Conservation (phyloP, 2,888 invertebrate genomes). For the Acleris literana region DNA sequence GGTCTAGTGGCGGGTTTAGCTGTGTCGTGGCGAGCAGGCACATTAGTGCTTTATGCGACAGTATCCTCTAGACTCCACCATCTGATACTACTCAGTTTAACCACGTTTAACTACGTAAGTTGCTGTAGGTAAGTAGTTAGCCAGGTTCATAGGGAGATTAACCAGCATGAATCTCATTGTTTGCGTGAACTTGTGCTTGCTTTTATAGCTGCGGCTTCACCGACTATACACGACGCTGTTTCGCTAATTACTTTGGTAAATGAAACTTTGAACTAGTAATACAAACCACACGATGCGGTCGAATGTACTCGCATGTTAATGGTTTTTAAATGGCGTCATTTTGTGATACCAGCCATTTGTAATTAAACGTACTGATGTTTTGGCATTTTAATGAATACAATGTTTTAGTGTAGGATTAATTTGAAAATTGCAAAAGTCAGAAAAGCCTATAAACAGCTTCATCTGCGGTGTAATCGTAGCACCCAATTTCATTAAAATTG, state of each 20-base stretch:
- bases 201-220: conserved; percentile 9
- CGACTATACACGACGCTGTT: conserved; percentile 7
- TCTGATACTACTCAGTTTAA: not conserved
- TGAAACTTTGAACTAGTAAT: conserved; percentile 15
- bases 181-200: not conserved
- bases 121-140: not conserved
- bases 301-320: conserved; percentile 15
- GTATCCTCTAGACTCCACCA: too few species aligned
- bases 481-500: too few species aligned
- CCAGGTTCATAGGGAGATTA: not conserved
- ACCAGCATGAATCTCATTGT: conserved; percentile 6
- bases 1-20: too few species aligned
- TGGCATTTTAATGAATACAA: too few species aligned
- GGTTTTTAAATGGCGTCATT: conserved; percentile 14
- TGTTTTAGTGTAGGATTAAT: too few species aligned
- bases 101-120: not conserved
- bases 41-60: too few species aligned
- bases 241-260: conserved; percentile 26
- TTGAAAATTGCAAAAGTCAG: too few species aligned
- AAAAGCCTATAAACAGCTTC: too few species aligned
- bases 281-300: conserved; percentile 8
- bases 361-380: not conserved
- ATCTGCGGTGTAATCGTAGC: too few species aligned
- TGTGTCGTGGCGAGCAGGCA: too few species aligned
- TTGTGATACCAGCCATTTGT: not conserved